These are phyloP conservation scores for Hydractinia symbiolongicarpus DNA, from an alignment of 30 jellyfish, hydroid and myxozoan species.

Conservation along the genomic window DNA sequence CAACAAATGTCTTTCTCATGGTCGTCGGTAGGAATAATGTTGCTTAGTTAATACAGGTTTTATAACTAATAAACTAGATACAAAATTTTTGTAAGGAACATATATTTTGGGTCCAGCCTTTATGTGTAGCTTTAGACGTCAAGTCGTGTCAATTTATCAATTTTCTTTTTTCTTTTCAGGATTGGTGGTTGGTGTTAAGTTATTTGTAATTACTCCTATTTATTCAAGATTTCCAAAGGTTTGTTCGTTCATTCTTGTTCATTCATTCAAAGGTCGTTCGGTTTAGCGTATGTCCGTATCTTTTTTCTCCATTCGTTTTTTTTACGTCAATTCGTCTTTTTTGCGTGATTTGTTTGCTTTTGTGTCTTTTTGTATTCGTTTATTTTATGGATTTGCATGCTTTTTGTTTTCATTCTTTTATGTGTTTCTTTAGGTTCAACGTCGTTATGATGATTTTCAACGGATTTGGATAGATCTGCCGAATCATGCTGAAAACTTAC, in stretches of 20 bases:
- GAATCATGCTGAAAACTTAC: constrained; percentile 45
- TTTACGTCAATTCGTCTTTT: background rate
- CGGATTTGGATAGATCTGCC: constrained; percentile 86
- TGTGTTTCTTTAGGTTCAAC: constrained; percentile 44
- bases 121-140: background rate
- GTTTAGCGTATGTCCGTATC: background rate
- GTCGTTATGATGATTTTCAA: constrained; percentile 70
- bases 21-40: constrained; percentile 7
- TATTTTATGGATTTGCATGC: too few relatives aligned
- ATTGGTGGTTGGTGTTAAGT: constrained; percentile 51
- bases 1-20: background rate
- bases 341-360: too few relatives aligned
- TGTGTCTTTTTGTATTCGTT: too few relatives aligned
- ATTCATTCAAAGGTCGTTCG: background rate
- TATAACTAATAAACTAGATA: too few relatives aligned
- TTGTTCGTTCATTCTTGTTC: background rate
- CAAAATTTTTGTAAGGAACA: background rate
- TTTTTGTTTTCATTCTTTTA: background rate
- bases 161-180: constrained; percentile 30
- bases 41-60: too few relatives aligned
- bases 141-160: background rate
- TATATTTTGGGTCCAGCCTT: background rate
- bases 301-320: background rate
- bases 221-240: constrained; percentile 88
- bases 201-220: constrained; percentile 65